Evolutionary conservation across 2,113 vertebrate species (phyloP).

Genomic region (Aphyosemion australe): DNA sequence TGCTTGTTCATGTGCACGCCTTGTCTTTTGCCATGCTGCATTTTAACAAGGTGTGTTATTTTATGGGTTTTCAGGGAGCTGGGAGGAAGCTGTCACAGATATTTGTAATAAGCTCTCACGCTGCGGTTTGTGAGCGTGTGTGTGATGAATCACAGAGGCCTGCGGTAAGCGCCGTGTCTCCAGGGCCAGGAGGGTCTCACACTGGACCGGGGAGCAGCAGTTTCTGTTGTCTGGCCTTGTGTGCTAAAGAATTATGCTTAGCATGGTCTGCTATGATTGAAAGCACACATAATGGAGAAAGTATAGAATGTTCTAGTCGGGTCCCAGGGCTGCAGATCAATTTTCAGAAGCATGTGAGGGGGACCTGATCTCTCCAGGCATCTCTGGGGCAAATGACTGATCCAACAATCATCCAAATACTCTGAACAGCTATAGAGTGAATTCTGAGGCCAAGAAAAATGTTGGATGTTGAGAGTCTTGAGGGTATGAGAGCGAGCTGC

Average conservation of each 20-base stretch:
- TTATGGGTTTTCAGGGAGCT: constrained; percentile 40
- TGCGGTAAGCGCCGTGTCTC: constrained; percentile 44
- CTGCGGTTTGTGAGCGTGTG: constrained; percentile 35
- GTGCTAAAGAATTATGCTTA: constrained; percentile 32
- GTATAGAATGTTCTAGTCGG: constrained; percentile 12
- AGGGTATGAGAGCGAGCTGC: constrained; percentile 6
- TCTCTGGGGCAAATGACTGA: constrained; percentile 11
- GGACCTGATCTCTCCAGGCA: constrained; percentile 21
- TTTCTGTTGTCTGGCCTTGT: constrained; percentile 54
- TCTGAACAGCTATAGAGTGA: constrained; percentile 18
- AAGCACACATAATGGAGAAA: constrained; percentile 23
- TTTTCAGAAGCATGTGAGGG: constrained; percentile 16
- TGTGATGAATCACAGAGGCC: constrained; percentile 45
- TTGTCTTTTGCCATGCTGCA: constrained; percentile 39
- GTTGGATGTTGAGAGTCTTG: constrained; percentile 26
- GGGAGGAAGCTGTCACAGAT: constrained; percentile 15
- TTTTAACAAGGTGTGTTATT: constrained; percentile 52
- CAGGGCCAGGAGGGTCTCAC: constrained; percentile 39
- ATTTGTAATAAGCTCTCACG: constrained; percentile 33
- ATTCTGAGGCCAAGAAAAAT: constrained; percentile 24
- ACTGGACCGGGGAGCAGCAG: constrained; percentile 12
- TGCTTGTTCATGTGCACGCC: neutral
- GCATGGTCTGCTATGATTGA: constrained; percentile 35
- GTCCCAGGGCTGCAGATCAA: constrained; percentile 31
- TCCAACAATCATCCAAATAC: constrained; percentile 40